Conservation (phyloP, 1,140 invertebrate genomes). For the Phenacoccus solenopsis region DNA sequence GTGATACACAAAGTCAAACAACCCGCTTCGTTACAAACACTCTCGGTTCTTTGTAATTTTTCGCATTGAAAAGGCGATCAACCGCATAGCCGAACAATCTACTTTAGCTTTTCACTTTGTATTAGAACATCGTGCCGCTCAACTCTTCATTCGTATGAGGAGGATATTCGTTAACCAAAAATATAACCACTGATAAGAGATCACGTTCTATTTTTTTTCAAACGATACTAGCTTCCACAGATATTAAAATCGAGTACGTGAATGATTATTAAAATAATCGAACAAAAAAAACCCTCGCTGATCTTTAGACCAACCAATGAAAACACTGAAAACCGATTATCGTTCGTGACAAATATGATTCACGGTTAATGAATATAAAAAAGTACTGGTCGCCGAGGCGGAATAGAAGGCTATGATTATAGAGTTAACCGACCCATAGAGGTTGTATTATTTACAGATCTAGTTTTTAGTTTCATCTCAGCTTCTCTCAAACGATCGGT, state of each 20-base stretch:
- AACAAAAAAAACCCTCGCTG: too few relatives aligned
- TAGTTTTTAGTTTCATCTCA: not conserved
- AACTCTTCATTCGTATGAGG: not conserved
- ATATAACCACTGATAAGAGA: not conserved
- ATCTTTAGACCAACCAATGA: too few relatives aligned
- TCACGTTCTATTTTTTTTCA: not conserved
- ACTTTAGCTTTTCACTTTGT: not conserved
- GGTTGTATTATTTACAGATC: not conserved
- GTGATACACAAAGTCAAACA: not conserved
- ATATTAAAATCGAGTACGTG: too few relatives aligned
- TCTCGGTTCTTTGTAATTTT: not conserved
- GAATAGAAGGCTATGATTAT: too few relatives aligned
- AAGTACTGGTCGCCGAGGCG: too few relatives aligned
- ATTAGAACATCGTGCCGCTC: not conserved
- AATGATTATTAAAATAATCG: not conserved
- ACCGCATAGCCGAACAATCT: not conserved
- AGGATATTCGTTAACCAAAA: not conserved
- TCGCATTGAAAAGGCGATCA: slow-evolving; percentile 1
- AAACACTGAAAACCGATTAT: not conserved
- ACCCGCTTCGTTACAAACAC: not conserved
- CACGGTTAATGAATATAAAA: not conserved
- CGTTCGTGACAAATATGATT: slow-evolving; percentile 1
- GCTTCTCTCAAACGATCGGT: not conserved
- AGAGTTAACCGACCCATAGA: too few relatives aligned
- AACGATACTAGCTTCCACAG: not conserved